A percentile compares a stretch with the other conserved stretches of the same genome.
phyloP scores from a whole-genome alignment of 1,140 invertebrate species.

The Saccostrea cuccullata region DNA sequence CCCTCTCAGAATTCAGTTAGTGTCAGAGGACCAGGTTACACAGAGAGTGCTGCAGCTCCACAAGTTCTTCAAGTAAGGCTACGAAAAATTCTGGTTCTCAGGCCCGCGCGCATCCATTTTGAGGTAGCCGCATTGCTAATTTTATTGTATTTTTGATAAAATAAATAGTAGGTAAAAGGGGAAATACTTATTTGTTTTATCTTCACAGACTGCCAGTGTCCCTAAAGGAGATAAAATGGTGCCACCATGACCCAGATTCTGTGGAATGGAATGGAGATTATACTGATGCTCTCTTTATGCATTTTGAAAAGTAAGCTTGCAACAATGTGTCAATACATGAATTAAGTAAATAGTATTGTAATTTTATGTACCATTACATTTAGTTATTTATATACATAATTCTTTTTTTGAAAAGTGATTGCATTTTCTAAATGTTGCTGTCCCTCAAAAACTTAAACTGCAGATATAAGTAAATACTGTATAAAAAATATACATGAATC shows the following conservation, averaged over 20 bases:
- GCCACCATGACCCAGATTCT: conserved; percentile 66
- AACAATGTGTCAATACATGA: not conserved
- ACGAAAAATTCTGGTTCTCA: no score
- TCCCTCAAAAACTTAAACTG: no score
- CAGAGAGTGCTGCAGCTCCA: conserved; percentile 84
- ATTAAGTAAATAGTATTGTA: no score
- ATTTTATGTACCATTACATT: no score
- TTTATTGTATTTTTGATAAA: no score
- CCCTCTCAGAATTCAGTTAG: conserved; percentile 84
- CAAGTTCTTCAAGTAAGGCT: conserved; percentile 85
- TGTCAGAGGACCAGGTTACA: conserved; percentile 84
- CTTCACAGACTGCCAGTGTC: conserved; percentile 62
- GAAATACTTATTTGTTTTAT: not conserved
- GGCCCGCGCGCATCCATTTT: no score
- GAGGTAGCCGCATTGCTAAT: no score
- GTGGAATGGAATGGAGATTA: conserved; percentile 67
- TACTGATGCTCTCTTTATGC: conserved; percentile 69
- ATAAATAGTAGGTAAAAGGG: no score
- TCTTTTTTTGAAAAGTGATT: no score
- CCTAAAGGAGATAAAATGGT: conserved; percentile 71
- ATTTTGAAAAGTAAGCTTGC: conserved; percentile 70
- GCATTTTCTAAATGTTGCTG: no score
- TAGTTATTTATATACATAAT: no score
- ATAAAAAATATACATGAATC: not conserved
- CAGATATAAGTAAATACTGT: no score